phyloP scores from a whole-genome alignment of 2,113 vertebrate genomes.

The Lagopus muta region DNA sequence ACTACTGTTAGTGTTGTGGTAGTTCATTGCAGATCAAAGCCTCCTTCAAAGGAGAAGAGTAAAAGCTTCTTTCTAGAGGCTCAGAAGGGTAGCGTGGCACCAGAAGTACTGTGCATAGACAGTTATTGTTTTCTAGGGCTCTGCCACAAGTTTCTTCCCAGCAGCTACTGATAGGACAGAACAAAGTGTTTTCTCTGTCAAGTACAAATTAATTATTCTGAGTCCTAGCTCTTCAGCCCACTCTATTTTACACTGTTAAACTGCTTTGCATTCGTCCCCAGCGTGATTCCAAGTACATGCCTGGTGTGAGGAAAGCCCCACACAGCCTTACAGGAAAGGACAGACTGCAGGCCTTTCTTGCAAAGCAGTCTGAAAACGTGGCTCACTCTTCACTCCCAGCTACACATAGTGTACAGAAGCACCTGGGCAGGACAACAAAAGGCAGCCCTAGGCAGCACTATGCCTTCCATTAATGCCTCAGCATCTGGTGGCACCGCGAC shows the following conservation, averaged over 20 bases:
- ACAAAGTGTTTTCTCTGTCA: background rate
- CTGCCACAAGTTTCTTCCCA: background rate
- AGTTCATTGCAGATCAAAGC: background rate
- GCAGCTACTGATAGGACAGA: background rate
- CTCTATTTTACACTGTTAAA: background rate
- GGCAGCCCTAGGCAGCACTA: accelerated
- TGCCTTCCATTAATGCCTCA: accelerated
- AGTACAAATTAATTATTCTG: background rate
- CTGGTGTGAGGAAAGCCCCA: too few relatives aligned
- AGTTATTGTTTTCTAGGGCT: background rate
- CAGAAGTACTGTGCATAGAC: background rate
- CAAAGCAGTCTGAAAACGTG: background rate
- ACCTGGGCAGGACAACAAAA: background rate
- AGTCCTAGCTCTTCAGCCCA: background rate
- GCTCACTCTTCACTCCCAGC: accelerated
- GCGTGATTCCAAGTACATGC: background rate
- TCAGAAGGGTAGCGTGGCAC: background rate
- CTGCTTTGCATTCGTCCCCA: background rate
- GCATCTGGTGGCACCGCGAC: too few relatives aligned
- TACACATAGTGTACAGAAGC: too few relatives aligned
- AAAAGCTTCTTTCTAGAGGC: background rate
- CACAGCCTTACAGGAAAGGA: background rate
- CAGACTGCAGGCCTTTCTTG: too few relatives aligned
- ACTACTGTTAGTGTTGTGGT: background rate
- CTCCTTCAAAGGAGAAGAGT: background rate